These are phyloP conservation scores for Sycophila texana DNA, from an alignment of 2,888 invertebrate species.

Conservation along the genomic window DNA sequence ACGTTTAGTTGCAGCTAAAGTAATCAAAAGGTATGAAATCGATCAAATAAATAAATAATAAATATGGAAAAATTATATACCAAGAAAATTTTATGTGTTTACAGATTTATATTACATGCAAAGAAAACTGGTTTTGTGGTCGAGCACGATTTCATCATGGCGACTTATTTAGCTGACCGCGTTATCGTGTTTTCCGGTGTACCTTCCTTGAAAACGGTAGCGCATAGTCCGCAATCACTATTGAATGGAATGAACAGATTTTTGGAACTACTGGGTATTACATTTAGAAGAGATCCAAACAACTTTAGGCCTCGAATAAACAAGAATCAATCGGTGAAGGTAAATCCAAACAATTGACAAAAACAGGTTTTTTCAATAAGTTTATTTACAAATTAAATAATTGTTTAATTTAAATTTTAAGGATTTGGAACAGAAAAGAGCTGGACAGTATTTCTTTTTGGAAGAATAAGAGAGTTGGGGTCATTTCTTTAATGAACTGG, in stretches of 20 bases:
- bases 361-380: constrained; percentile 65
- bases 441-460: constrained; percentile 99
- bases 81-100: constrained; percentile 55
- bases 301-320: constrained; percentile 99
- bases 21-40: constrained; percentile 89
- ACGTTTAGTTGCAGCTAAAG: constrained; percentile 99
- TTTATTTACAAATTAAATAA: neutral
- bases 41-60: no score
- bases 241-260: constrained; percentile 99
- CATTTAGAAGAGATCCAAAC: constrained; percentile 98
- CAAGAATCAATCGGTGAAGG: constrained; percentile 96
- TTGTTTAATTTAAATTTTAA: constrained; percentile 67
- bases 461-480: constrained; percentile 82
- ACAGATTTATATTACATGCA: constrained; percentile 95
- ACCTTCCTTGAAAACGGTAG: constrained; percentile 92
- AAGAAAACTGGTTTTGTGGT: constrained; percentile 99
- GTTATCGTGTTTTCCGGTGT: constrained; percentile 98
- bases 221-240: constrained; percentile 94
- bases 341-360: constrained; percentile 67
- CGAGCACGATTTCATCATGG: constrained; percentile 99
- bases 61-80: no score
- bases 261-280: constrained; percentile 95
- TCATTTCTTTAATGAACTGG: constrained; percentile 17
- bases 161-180: constrained; percentile 98
- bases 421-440: constrained; percentile 97